Percentiles rank a stretch among this genome's conserved stretches.
These are phyloP conservation scores for Eulithis prunata DNA, from an alignment of 2,888 invertebrate genomes.

Conservation along the genomic window DNA sequence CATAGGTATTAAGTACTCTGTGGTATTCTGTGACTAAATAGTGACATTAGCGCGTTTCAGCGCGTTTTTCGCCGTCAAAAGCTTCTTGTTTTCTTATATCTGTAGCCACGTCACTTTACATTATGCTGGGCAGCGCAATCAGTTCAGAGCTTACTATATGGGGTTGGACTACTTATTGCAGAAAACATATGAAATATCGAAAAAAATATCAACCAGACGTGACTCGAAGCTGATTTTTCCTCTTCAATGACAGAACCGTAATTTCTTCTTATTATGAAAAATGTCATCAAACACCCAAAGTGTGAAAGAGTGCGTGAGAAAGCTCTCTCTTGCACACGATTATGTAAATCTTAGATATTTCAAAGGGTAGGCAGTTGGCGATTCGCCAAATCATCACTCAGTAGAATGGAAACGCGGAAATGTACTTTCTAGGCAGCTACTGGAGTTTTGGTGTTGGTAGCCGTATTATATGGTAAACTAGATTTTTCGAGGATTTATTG, in stretches of 20 bases:
- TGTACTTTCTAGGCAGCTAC: neutral
- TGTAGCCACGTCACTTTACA: no score
- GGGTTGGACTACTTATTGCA: no score
- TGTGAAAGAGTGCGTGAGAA: conserved; percentile 12
- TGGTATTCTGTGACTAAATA: no score
- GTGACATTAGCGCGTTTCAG: no score
- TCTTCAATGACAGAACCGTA: conserved; percentile 6
- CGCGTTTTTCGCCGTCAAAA: no score
- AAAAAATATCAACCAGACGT: no score
- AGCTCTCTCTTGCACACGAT: conserved; percentile 10
- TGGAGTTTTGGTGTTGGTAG: neutral
- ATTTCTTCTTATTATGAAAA: conserved; percentile 6
- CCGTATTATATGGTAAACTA: neutral
- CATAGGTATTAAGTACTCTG: no score
- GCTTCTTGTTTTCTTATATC: no score
- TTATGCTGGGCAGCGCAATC: no score
- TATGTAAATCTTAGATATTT: conserved; percentile 24
- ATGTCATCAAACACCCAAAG: neutral
- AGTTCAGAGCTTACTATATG: no score
- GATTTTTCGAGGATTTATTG: neutral
- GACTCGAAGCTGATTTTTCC: neutral
- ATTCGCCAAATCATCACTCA: conserved; percentile 24
- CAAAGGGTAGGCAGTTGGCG: conserved; percentile 21
- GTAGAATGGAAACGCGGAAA: conserved; percentile 8
- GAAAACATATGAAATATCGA: no score